Evolutionary conservation across 2,113 vertebrate species (phyloP), one percentile per base, ranked within the genome.

Genomic region (Variabilichromis moorii): DNA sequence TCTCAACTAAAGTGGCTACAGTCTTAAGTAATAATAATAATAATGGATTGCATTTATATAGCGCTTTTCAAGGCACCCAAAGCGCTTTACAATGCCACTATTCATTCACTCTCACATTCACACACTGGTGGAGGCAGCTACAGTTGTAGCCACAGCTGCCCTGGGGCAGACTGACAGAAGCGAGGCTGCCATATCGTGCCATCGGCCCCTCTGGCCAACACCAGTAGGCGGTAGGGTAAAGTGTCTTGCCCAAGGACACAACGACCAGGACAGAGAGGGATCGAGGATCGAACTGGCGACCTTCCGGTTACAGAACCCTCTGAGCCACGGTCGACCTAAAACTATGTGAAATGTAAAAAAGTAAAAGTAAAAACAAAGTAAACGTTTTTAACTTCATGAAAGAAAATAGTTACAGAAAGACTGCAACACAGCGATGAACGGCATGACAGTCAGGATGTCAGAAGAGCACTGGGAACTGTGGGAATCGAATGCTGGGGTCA

Each of bases 381-480:
- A 40, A n/a, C 21, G 17, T 24, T 35, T 19, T 61, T 3, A 13
- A 21, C 54, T 84, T 87, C 53, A 83, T 86, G 28, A 88, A 86
- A 73, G 42, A 14, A 6, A 33, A 7, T 17, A 51, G 31, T 76
- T 13, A 3, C 5, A 16, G 81, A 76, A 31, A 78, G 54, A 89
- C 19, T 2, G 19, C 8, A 47, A 33, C 57, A 31, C 66, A n/a
- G n/a, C 3, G 4, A 81, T 21, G 28, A 80, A 73, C 1, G 13
- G 63, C 31, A 57, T 37, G 31, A 81, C 61, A 66, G 66, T 61
- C 71, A 81, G 28, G 42, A 35, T 5, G 28, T 86, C 42, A 61
- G 45, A 85, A 83, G 19, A 82, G 82, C 84, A 40, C 59, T 86
- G 85, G 84, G 28, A 83, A 90, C 55, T 91, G 86, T 90, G 88